Evolutionary conservation across 2,113 vertebrate genomes (phyloP).

Genomic region (Anhinga rufa): DNA sequence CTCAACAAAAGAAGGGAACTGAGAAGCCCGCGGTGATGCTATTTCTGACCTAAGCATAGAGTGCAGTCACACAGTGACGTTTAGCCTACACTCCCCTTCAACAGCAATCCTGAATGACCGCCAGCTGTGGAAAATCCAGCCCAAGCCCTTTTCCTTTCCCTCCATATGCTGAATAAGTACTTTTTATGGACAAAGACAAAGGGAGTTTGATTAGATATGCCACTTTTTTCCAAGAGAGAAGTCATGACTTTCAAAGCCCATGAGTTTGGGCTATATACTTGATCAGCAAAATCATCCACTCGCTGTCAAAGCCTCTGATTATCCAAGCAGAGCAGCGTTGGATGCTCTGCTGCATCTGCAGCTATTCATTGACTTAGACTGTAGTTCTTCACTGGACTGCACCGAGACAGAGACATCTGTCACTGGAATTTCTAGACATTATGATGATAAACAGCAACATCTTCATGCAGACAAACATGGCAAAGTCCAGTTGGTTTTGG

Average conservation of each 20-base stretch:
- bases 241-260: not conserved
- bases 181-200: not conserved
- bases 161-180: not conserved
- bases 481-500: not conserved
- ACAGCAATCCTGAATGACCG: not conserved
- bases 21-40: not conserved
- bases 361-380: not conserved
- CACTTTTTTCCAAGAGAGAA: not conserved
- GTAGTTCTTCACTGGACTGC: not conserved
- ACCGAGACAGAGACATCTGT: not conserved
- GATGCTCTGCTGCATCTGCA: not conserved
- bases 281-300: not conserved
- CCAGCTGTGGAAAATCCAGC: not conserved
- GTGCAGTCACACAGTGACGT: not conserved
- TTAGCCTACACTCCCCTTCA: not conserved
- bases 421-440: not conserved
- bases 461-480: not conserved
- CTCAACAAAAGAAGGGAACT: not conserved
- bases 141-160: not conserved
- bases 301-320: not conserved
- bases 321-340: not conserved
- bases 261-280: not conserved
- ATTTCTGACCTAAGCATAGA: not conserved
- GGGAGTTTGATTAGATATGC: not conserved
- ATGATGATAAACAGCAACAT: not conserved